Base-by-base conservation (phyloP, 2,888 invertebrate genomes). In the Latrodectus hesperus region DNA sequence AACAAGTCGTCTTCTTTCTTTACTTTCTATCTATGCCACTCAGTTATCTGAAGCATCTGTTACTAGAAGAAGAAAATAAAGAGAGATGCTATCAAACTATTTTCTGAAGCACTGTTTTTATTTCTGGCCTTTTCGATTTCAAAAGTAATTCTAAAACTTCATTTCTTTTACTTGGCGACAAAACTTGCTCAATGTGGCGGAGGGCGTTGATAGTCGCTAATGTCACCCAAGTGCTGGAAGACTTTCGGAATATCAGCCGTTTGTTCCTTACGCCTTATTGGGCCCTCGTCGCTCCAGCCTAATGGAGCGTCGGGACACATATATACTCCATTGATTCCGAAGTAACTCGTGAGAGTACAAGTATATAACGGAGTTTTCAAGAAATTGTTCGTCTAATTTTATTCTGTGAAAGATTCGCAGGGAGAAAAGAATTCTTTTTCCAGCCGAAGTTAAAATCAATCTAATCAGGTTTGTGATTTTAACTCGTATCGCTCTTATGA, bases 141-240 rank as follows among this genome's bases (percentile, higher is more conserved):
- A n/a, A 60, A 60, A 60, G 60, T 60, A 60, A 60, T 60, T 60
- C 60, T 60, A 60, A 60, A 60, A 60, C 60, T 60, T 60, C 60
- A 60, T 60, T 60, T 60, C 60, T 60, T 60, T n/a, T 16, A 60
- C 60, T 60, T n/a, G 60, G 60, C 60, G 60, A 60, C 60, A 60
- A 60, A 60, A 60, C 60, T 60, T 70, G 71, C 26, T 71, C 77
- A 71, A 84, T 77, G 84, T 74, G 17, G 65, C 74, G 67, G 67
- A 74, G 71, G 74, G 67, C 74, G 71, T 70, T 84, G 84, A 84
- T 84, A 77, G 84, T 77, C 84, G 72, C 84, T 84, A 84, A 84
- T 77, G 84, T 84, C 84, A 60, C 65, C 77, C 75, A 81, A 76
- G 76, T 76, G 82, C 82, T 76, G 51, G 72, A 77, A 53, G 71